Conservation (phyloP, 2,113 vertebrate genomes). For the Psilopsiagon aymara region DNA sequence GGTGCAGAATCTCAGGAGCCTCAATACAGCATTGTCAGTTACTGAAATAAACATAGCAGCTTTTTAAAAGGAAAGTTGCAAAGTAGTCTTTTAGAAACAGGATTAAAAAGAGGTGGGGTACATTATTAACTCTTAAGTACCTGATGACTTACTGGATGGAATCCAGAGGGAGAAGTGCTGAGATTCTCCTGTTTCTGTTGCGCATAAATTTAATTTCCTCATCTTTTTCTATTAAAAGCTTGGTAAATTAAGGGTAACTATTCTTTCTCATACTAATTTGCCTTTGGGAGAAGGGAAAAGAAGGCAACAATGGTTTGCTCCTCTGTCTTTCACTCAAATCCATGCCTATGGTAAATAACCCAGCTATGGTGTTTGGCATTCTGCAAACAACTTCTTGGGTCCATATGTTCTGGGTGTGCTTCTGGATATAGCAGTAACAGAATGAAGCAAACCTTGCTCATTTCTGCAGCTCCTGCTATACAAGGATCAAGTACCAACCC, state of each 20-base stretch:
- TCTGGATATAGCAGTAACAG: background rate
- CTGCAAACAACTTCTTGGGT: background rate
- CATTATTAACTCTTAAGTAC: background rate
- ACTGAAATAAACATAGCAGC: background rate
- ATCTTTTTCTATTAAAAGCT: background rate
- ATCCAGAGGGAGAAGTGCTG: background rate
- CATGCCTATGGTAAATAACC: background rate
- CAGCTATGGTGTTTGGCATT: background rate
- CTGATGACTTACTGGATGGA: rapidly evolving
- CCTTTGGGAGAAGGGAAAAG: background rate
- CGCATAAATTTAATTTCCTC: background rate
- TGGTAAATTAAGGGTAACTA: background rate
- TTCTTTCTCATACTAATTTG: background rate
- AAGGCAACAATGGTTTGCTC: background rate
- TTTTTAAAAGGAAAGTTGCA: background rate
- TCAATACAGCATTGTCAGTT: background rate
- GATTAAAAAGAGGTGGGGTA: background rate
- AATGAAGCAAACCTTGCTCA: background rate
- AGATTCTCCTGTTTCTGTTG: background rate
- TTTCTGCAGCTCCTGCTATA: background rate
- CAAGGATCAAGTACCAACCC: background rate
- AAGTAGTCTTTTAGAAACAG: background rate
- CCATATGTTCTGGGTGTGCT: background rate
- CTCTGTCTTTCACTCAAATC: background rate
- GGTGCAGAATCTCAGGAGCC: background rate